Conservation (phyloP, 2,888 invertebrate genomes). For the Andrena flavipes region DNA sequence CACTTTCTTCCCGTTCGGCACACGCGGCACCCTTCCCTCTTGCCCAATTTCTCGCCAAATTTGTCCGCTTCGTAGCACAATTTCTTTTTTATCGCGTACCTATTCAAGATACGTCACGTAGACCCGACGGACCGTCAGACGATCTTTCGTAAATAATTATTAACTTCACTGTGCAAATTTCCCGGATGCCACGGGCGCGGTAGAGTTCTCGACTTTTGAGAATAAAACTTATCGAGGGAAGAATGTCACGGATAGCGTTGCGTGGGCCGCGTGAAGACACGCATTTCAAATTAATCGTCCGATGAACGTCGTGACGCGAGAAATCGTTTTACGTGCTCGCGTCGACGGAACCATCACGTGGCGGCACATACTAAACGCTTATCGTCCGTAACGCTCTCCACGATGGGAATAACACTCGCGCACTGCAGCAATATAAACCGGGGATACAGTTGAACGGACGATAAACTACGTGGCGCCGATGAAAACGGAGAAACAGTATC, state of each 20-base stretch:
- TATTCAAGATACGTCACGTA: not conserved
- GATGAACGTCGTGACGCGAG: constrained; percentile 3
- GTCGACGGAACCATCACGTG: constrained; percentile 51
- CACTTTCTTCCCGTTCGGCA: not conserved
- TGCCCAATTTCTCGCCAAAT: not conserved
- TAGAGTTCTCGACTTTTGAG: not conserved
- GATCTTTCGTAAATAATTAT: not conserved
- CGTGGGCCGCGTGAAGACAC: not conserved
- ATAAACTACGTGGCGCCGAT: constrained; percentile 15
- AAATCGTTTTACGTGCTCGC: constrained; percentile 20
- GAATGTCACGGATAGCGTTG: not conserved
- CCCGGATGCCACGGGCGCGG: not conserved
- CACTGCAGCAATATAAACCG: constrained; percentile 29
- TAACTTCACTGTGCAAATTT: not conserved
- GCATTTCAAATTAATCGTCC: constrained; percentile 23
- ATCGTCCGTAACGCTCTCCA: constrained; percentile 38
- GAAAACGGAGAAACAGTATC: constrained; percentile 16
- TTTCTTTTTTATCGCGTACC: not conserved
- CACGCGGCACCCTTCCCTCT: constrained; percentile 16
- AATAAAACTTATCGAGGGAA: not conserved
- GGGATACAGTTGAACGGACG: not conserved
- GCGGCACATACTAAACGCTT: constrained; percentile 51
- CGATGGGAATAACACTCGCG: constrained; percentile 51
- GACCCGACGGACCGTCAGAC: no score
- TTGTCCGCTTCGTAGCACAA: not conserved